phyloP scores from a whole-genome alignment of 2,113 vertebrate genomes.

The Scomber scombrus region DNA sequence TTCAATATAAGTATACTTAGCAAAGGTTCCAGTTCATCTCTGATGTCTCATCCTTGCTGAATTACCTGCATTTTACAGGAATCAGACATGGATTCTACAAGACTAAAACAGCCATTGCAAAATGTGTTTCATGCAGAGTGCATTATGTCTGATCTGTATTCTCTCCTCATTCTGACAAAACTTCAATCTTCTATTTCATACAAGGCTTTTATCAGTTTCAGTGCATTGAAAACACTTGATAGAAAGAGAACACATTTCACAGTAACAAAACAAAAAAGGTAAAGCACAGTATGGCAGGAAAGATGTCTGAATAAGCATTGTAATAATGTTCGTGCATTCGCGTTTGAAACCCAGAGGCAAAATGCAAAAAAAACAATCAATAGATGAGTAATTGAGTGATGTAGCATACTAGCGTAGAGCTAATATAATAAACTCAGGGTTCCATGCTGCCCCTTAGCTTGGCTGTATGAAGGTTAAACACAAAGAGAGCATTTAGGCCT shows the following conservation, averaged over 20 bases:
- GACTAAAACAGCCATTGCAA: background rate
- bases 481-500: background rate
- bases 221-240: background rate
- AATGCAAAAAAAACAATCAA: conserved; percentile 18
- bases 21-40: background rate
- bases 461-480: conserved; percentile 34
- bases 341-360: conserved; percentile 8
- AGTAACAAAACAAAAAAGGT: no score
- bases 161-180: background rate
- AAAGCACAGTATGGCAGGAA: no score
- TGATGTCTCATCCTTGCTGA: conserved; percentile 11
- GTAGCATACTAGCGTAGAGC: background rate
- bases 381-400: conserved; percentile 16
- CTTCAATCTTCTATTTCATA: no score
- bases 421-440: background rate
- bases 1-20: no score
- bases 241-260: no score
- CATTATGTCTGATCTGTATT: conserved; percentile 37
- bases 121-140: background rate
- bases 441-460: background rate
- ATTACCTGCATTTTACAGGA: background rate
- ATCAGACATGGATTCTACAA: background rate
- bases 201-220: conserved; percentile 12
- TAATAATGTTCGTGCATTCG: background rate
- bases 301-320: background rate